Conservation (phyloP, 1,140 invertebrate genomes). For the Archivesica marissinica region DNA sequence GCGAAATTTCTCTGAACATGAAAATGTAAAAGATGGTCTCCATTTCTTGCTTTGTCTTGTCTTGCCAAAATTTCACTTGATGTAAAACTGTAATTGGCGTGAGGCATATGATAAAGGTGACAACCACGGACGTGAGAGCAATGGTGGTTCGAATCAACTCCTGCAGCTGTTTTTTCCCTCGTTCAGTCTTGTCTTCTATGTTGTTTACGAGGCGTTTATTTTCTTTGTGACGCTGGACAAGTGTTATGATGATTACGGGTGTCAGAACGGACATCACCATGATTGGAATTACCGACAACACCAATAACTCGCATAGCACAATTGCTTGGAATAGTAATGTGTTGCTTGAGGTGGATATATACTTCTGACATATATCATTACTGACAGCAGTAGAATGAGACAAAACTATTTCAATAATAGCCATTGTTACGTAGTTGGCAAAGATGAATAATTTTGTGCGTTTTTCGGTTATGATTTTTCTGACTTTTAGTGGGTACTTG, state of each 20-base stretch:
- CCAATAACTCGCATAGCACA: conserved; percentile 16
- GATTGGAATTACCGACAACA: conserved; percentile 48
- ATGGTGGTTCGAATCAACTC: conserved; percentile 28
- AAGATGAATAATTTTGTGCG: background rate
- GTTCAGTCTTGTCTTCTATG: background rate
- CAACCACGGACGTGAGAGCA: conserved; percentile 50
- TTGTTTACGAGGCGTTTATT: background rate
- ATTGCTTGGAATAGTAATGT: background rate
- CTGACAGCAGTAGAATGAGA: conserved; percentile 34
- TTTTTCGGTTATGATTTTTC: conserved; percentile 52
- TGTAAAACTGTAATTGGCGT: conserved; percentile 56
- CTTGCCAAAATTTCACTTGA: background rate
- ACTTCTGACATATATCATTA: conserved; percentile 39
- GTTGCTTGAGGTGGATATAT: background rate
- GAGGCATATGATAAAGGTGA: conserved; percentile 52
- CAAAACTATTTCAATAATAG: conserved; percentile 23
- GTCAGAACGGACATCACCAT: conserved; percentile 38
- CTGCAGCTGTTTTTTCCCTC: background rate
- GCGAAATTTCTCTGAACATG: conserved; percentile 12
- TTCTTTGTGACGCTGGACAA: background rate
- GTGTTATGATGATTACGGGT: conserved; percentile 30
- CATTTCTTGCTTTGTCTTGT: background rate
- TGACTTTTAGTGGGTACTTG: conserved; percentile 58
- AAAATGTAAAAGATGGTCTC: background rate
- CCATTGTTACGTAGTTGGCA: conserved; percentile 3